phyloP scores from a whole-genome alignment of 2,888 invertebrate genomes.

The Tipula helvola region DNA sequence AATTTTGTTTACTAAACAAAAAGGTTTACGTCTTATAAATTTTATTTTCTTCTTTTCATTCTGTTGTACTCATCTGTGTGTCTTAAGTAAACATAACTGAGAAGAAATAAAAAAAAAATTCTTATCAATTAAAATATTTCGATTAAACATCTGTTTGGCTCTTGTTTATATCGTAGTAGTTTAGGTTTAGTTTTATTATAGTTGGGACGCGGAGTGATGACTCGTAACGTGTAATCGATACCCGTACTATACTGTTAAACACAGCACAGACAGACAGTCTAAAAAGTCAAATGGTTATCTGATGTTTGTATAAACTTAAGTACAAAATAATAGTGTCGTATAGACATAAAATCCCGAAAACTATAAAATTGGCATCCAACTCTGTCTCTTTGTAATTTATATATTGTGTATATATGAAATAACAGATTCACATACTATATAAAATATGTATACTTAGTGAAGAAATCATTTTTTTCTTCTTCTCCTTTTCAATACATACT shows the following conservation, averaged over 20 bases:
- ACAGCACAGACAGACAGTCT: background rate
- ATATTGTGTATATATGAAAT: background rate
- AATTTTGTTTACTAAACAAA: background rate
- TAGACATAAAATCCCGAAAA: background rate
- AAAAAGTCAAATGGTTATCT: background rate
- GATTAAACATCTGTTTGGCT: background rate
- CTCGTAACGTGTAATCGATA: background rate
- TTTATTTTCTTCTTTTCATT: background rate
- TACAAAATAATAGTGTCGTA: background rate
- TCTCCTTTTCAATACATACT: background rate
- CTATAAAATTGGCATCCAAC: background rate
- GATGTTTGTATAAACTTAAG: background rate
- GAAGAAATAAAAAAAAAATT: background rate
- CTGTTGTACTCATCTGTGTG: background rate
- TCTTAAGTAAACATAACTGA: background rate
- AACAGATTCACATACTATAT: background rate
- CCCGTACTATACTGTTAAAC: background rate
- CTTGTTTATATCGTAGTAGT: background rate
- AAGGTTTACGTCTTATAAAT: background rate
- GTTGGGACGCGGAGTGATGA: background rate
- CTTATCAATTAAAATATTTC: background rate
- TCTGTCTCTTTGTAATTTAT: background rate
- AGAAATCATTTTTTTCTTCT: background rate
- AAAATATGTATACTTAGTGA: background rate
- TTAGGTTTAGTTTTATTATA: background rate